Percentiles rank a stretch among this genome's conserved stretches.
Conservation (phyloP, 2,888 invertebrate species). For the Acrobasis consociella region DNA sequence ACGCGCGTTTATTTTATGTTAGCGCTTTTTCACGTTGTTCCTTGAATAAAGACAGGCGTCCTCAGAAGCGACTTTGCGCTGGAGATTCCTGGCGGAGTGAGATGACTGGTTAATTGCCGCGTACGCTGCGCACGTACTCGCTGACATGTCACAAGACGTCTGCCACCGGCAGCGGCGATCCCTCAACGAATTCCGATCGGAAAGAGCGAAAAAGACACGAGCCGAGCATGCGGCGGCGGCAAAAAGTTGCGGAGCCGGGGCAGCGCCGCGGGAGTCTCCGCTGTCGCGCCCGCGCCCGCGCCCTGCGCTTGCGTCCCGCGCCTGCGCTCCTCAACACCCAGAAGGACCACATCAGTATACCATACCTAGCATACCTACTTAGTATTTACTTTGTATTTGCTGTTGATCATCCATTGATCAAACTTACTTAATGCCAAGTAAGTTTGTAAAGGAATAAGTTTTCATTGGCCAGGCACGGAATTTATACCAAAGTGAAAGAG, state of each 20-base stretch:
- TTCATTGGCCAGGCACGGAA: too few relatives aligned
- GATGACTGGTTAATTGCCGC: conserved; percentile 76
- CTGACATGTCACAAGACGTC: conserved; percentile 80
- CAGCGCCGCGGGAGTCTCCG: conserved; percentile 70
- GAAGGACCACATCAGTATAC: not conserved
- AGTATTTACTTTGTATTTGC: not conserved
- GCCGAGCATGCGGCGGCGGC: conserved; percentile 69
- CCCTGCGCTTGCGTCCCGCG: conserved; percentile 42
- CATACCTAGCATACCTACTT: not conserved
- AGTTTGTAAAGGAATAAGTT: too few relatives aligned
- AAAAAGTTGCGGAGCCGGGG: conserved; percentile 72
- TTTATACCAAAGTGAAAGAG: too few relatives aligned
- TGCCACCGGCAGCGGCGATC: conserved; percentile 81
- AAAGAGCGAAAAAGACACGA: conserved; percentile 82
- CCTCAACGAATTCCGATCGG: conserved; percentile 79
- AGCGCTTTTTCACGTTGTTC: conserved; percentile 69
- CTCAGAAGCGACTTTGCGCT: conserved; percentile 53
- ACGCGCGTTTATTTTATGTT: conserved; percentile 53
- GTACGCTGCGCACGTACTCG: conserved; percentile 76
- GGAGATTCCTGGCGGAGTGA: conserved; percentile 62
- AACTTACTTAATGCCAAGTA: not conserved
- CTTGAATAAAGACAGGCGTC: conserved; percentile 65
- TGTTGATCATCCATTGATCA: not conserved
- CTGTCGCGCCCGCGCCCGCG: conserved; percentile 38
- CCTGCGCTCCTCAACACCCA: conserved; percentile 42